Conservation (phyloP, 2,888 invertebrate genomes). For the Anoncus sp. region DNA sequence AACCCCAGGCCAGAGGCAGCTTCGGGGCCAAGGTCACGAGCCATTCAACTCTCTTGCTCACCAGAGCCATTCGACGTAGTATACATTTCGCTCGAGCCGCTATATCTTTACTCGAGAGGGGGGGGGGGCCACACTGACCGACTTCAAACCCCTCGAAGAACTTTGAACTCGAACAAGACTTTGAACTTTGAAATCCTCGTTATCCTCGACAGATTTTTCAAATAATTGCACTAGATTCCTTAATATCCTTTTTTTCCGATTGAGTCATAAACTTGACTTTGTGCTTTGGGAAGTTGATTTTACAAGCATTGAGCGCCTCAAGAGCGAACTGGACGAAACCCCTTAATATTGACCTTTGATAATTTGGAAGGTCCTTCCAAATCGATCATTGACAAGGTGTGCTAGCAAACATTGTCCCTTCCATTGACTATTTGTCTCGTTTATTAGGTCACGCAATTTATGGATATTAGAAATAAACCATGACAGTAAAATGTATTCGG, state of each 20-base stretch:
- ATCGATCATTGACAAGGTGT: not conserved
- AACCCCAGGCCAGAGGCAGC: slow-evolving; percentile 76
- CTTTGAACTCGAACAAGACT: slow-evolving; percentile 56
- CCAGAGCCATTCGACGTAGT: slow-evolving; percentile 59
- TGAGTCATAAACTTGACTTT: not conserved
- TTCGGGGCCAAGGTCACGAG: slow-evolving; percentile 82
- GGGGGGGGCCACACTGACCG: slow-evolving; percentile 81
- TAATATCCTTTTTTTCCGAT: not conserved
- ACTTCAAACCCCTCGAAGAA: slow-evolving; percentile 73
- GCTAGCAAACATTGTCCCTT: not conserved
- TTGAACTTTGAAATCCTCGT: slow-evolving; percentile 47
- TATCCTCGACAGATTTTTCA: slow-evolving; percentile 18
- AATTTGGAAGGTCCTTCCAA: not conserved
- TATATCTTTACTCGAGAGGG: slow-evolving; percentile 59
- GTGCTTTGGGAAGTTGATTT: not conserved
- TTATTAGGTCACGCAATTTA: not conserved
- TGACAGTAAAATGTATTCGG: slow-evolving; percentile 15
- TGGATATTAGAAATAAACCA: slow-evolving; percentile 1
- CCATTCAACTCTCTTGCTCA: slow-evolving; percentile 78
- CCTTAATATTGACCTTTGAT: not conserved
- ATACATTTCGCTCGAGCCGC: slow-evolving; percentile 72
- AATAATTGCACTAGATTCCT: slow-evolving; percentile 13
- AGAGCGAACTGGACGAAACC: not conserved
- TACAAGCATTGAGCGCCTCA: not conserved
- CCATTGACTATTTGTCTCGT: not conserved